Evolutionary conservation across 2,888 invertebrate species (phyloP), one percentile per base, ranked within the genome.

Genomic region (Hipparchia sbordonii): DNA sequence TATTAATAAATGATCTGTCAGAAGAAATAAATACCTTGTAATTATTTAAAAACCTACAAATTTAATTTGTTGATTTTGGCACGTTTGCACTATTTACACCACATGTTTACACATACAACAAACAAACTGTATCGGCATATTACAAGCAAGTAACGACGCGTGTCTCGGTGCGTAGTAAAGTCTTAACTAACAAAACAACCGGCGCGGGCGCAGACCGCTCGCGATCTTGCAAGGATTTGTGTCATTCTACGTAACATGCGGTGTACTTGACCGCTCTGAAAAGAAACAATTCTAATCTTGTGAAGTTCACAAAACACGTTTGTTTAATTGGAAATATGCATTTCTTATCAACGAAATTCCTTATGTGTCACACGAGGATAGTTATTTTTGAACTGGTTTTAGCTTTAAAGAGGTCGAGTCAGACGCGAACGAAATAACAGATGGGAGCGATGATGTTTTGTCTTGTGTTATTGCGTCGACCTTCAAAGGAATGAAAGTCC

Each of bases 161-260:
- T 78, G 81, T 67, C 77, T 75, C 76, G 77, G 63, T 71, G 72
- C 78, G 77, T 71, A 71, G 84, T 76, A 76, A 76, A 76, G 75
- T 77, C 77, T 81, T 77, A 78, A 90, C 89, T 89, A 88, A 77
- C 77, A 76, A 74, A 88, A 77, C 77, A 76, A 74, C 75, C 72
- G 72, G 76, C 83, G 83, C 84, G 80, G 82, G 82, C 80, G 81
- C 78, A 73, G 79, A 79, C 81, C 81, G 80, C 80, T 46, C 82
- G 82, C 73, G 65, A 67, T 72, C 77, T 76, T 71, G 71, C 84
- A 87, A 89, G 87, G 87, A 87, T 88, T 86, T 85, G 84, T 85
- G 84, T 85, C 85, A 85, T 82, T 85, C 80, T 82, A 84, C 83
- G 82, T 84, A 84, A 82, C 82, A 77, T 77, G 69, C 65, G 72